Conservation (phyloP, 2,888 invertebrate species). For the Stenotaenia linearis region DNA sequence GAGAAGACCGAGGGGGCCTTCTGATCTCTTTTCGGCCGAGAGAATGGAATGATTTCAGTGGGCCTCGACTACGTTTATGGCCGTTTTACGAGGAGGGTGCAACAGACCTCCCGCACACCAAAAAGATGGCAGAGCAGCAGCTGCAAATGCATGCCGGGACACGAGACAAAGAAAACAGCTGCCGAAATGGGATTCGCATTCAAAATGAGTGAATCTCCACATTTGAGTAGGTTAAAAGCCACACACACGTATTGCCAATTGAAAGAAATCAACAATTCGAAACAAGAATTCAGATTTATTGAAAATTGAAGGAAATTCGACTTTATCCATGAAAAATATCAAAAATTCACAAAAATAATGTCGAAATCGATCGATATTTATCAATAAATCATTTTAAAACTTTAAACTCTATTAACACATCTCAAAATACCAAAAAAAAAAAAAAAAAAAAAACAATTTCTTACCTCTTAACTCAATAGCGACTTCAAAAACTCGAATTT, state of each 20-base stretch:
- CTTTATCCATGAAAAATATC: too few species aligned
- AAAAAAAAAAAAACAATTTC: neutral
- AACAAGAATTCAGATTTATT: too few species aligned
- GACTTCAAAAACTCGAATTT: too few species aligned
- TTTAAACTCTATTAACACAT: too few species aligned
- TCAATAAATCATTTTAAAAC: too few species aligned
- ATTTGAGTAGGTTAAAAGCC: neutral
- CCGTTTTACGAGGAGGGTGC: slow-evolving; percentile 24
- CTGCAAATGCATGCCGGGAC: neutral
- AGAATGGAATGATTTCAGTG: slow-evolving; percentile 15
- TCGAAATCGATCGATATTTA: too few species aligned
- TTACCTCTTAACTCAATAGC: too few species aligned
- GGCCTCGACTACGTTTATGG: slow-evolving; percentile 12
- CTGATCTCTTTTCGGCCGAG: slow-evolving; percentile 17
- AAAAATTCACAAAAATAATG: too few species aligned
- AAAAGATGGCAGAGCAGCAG: slow-evolving; percentile 6
- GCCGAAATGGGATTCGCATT: neutral
- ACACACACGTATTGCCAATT: neutral
- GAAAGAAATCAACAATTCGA: neutral
- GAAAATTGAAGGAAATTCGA: too few species aligned
- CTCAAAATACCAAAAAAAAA: neutral
- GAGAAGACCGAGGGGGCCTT: neutral
- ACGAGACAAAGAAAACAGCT: slow-evolving; percentile 1
- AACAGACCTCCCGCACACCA: slow-evolving; percentile 20
- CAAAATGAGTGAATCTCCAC: neutral